phyloP scores from a whole-genome alignment of 2,888 invertebrate genomes.

The Anthophora plumipes region DNA sequence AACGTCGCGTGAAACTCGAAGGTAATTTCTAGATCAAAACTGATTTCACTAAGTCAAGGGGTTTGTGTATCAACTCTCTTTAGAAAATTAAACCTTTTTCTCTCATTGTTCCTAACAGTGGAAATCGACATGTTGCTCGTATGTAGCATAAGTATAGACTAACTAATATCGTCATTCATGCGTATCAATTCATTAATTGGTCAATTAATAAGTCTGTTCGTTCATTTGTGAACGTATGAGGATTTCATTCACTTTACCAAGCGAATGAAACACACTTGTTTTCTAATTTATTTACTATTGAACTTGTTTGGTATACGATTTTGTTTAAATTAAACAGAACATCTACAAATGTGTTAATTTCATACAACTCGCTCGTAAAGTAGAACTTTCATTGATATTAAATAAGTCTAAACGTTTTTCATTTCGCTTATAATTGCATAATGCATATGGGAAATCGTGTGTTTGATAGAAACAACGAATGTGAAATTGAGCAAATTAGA shows the following conservation, averaged over 20 bases:
- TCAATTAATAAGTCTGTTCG: not conserved
- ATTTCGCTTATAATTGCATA: not conserved
- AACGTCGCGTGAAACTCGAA: conserved; percentile 32
- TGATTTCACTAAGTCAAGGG: conserved; percentile 14
- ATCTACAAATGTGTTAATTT: not conserved
- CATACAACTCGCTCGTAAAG: not conserved
- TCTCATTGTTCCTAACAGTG: not conserved
- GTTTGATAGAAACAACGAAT: not conserved
- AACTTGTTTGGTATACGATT: not conserved
- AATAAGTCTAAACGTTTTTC: not conserved
- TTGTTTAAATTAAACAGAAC: not conserved
- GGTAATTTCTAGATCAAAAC: conserved; percentile 21
- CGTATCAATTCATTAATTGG: not conserved
- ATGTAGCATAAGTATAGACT: no score
- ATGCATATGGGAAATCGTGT: not conserved
- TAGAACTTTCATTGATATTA: conserved; percentile 1
- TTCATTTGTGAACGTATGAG: no score
- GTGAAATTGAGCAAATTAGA: not conserved
- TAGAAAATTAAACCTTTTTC: no score
- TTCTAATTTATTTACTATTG: not conserved
- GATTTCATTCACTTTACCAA: no score
- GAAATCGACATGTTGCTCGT: not conserved
- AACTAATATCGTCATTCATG: no score
- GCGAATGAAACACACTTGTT: no score
- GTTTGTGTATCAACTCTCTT: not conserved